Percentiles rank a stretch among this genome's conserved stretches.
phyloP scores from a whole-genome alignment of 1,140 invertebrate genomes.

The Heliconius nattereri region DNA sequence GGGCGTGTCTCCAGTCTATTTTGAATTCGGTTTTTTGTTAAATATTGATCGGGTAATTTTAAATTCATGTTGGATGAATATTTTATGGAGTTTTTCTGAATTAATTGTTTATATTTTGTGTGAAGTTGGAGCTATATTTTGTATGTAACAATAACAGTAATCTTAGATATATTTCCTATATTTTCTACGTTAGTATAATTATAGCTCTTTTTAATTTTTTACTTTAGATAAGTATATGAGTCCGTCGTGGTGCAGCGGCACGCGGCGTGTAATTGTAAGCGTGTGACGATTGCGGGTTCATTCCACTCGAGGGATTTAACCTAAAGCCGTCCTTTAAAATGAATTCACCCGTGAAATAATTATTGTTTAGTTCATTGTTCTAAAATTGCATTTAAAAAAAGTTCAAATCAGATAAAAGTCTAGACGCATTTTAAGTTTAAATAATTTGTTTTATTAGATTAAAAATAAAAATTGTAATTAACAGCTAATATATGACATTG shows the following conservation, averaged over 20 bases:
- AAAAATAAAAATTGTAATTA: conserved; percentile 4
- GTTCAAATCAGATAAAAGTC: conserved; percentile 28
- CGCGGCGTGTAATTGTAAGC: too few relatives aligned
- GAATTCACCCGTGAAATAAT: background rate
- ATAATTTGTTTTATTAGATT: background rate
- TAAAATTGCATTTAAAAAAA: background rate
- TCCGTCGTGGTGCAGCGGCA: too few relatives aligned
- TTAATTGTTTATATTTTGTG: background rate
- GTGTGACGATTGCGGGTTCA: too few relatives aligned
- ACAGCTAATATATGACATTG: conserved; percentile 16
- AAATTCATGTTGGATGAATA: background rate
- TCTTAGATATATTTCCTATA: too few relatives aligned
- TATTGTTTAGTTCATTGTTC: background rate
- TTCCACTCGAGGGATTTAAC: too few relatives aligned
- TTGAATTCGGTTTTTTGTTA: background rate
- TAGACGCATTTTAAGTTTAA: conserved; percentile 25
- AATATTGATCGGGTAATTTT: background rate
- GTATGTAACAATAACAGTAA: background rate
- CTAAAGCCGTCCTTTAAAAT: too few relatives aligned
- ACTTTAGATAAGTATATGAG: too few relatives aligned
- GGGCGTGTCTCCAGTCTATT: background rate
- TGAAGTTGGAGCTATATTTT: background rate
- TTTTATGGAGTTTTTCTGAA: background rate
- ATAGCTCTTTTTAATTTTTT: too few relatives aligned
- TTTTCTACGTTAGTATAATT: too few relatives aligned